Percentiles rank a stretch among this genome's conserved stretches.
These are phyloP conservation scores for Pionites leucogaster DNA, from an alignment of 2,113 vertebrate species.

Conservation along the genomic window DNA sequence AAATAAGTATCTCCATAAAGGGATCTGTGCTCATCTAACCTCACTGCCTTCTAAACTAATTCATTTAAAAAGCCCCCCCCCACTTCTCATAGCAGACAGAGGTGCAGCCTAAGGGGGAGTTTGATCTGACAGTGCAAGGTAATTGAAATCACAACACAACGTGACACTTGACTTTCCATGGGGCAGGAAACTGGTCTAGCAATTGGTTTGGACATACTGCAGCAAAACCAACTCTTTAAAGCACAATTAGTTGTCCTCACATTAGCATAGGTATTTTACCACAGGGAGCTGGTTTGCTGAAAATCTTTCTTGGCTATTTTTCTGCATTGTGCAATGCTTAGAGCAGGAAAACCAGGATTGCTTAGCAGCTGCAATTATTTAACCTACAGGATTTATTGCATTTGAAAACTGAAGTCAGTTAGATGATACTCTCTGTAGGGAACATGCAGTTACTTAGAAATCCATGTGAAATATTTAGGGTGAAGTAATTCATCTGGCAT, in stretches of 20 bases:
- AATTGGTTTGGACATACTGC: neutral
- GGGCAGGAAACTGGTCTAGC: neutral
- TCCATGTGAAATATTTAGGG: neutral
- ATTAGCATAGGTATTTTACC: neutral
- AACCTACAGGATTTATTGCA: neutral
- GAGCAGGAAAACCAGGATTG: neutral
- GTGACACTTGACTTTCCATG: neutral
- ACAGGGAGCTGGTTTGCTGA: neutral
- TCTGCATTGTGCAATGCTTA: neutral
- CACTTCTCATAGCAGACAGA: neutral
- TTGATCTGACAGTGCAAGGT: rapidly evolving
- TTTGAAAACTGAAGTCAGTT: neutral
- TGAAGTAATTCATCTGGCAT: neutral
- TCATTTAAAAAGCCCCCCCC: neutral
- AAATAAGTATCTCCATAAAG: neutral
- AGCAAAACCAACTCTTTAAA: neutral
- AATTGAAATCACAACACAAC: neutral
- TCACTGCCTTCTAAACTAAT: neutral
- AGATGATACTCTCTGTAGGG: neutral
- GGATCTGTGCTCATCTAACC: neutral
- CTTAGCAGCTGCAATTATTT: neutral
- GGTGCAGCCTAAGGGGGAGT: neutral
- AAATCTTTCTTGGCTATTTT: neutral
- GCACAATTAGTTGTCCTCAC: neutral
- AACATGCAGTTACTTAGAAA: conserved; percentile 1